Base-by-base conservation (phyloP, 2,797 vertebrate species). In the Acropternis orthonyx region DNA sequence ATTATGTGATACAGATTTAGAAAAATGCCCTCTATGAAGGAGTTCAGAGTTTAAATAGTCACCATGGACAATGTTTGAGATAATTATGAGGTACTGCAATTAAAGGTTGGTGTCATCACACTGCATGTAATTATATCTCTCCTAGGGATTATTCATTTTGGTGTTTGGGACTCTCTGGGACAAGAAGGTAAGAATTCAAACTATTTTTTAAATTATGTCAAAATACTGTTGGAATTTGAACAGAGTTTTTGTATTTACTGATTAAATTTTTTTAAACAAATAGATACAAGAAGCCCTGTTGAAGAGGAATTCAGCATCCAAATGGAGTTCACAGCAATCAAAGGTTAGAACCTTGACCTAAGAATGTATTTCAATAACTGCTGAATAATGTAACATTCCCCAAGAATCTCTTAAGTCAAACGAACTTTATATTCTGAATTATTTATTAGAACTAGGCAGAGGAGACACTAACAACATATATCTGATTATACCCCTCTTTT, bases 231-330 rank as follows among this genome's bases (percentile, higher is more conserved):
- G 41, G 14, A 41, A 34, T 83, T 86, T 37, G 20, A 86, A 49
- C 18, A 36, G 8, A 69, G 41, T 49, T 51, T 37, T n/a, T 85
- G 51, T 36, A 72, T 78, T 97, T 89, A 94, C 36, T 77, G 48
- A 86, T 37, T 75, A 30, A 32, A 65, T 74, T 75, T 56, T 89
- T 92, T 46, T 54, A 48, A 95, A 97, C 28, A 56, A 93, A 62
- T 68, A 99, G 99, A 98, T 99, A 63, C 98, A 98, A 85, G 98
- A 98, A 95, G 91, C 98, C 58, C 95, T 99, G 55, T 44, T 97
- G 85, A 98, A 97, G 91, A 98, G 86, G 61, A 92, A 95, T 80
- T 97, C 98, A 36, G 39, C 92, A 41, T 63, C 96, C 67, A 97
- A 95, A 85, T 97, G 97, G 89, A 96, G 97, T 92, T 98, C 98